Evolutionary conservation across 2,797 vertebrate genomes (phyloP).

Genomic region (Oceanodroma leucorhoa): DNA sequence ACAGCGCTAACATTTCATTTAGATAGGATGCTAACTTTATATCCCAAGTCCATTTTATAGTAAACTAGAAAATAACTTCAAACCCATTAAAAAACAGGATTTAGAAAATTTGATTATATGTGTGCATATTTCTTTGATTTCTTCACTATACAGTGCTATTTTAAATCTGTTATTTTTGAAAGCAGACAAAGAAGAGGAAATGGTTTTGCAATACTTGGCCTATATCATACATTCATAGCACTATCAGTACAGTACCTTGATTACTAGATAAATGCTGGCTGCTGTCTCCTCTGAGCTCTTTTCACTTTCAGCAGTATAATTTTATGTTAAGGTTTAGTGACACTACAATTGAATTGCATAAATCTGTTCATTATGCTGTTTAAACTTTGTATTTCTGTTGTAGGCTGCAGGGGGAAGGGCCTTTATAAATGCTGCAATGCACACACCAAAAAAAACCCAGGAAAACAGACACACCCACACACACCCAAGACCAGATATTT

Average conservation of each 20-base stretch:
- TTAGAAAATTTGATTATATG: constrained; percentile 6
- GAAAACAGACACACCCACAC: neutral
- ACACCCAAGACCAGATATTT: constrained; percentile 38
- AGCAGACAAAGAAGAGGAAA: constrained; percentile 35
- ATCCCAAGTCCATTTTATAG: neutral
- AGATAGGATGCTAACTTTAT: neutral
- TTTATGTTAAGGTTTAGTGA: constrained; percentile 72
- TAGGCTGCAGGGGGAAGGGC: neutral
- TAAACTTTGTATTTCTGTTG: constrained; percentile 62
- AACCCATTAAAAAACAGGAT: constrained; percentile 14
- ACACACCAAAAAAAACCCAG: neutral
- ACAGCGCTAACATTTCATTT: neutral
- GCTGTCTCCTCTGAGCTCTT: constrained; percentile 58
- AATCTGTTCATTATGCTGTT: constrained; percentile 66
- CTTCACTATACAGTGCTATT: neutral
- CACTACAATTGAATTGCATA: constrained; percentile 61
- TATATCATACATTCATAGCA: constrained; percentile 28
- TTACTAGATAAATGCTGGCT: constrained; percentile 66
- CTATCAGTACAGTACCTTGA: constrained; percentile 22
- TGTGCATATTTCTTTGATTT: neutral
- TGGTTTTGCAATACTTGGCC: neutral
- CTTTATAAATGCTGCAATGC: neutral
- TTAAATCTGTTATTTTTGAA: constrained; percentile 39
- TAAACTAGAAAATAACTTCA: constrained; percentile 25
- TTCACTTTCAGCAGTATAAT: constrained; percentile 66